These are phyloP conservation scores for Aspiorhynchus laticeps DNA, from an alignment of 2,113 vertebrate genomes.

Conservation along the genomic window DNA sequence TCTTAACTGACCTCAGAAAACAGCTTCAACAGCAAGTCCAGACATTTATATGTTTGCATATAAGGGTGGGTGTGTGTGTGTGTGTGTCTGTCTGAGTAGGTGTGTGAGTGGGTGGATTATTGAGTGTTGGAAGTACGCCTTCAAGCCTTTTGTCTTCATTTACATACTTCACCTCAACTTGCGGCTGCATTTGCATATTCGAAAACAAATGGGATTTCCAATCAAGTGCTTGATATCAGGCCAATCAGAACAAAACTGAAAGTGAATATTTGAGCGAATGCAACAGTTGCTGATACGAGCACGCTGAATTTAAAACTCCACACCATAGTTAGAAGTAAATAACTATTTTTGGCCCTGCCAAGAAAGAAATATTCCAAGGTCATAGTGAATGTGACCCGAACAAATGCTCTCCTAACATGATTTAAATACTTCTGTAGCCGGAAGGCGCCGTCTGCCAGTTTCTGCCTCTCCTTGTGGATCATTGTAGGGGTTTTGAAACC, in stretches of 20 bases:
- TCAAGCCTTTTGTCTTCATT: conserved; percentile 42
- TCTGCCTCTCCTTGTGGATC: conserved; percentile 10
- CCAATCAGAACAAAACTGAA: conserved; percentile 10
- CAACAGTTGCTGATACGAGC: background rate
- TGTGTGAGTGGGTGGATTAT: conserved; percentile 38
- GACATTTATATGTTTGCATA: background rate
- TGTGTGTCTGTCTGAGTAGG: background rate
- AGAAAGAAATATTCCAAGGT: conserved; percentile 19
- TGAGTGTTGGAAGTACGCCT: conserved; percentile 38
- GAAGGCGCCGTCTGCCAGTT: background rate
- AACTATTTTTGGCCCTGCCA: background rate
- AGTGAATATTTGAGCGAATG: conserved; percentile 11
- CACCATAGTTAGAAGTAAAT: conserved; percentile 6
- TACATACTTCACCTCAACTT: conserved; percentile 39
- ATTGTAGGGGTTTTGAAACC: conserved; percentile 11
- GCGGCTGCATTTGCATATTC: conserved; percentile 23
- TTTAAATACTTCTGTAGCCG: conserved; percentile 26
- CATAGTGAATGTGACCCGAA: background rate
- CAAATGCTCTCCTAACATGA: conserved; percentile 19
- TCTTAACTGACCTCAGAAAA: conserved; percentile 8
- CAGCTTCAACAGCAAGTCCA: background rate
- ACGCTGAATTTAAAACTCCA: background rate
- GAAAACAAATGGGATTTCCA: conserved; percentile 44
- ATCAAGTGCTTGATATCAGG: conserved; percentile 22
- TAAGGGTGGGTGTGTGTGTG: background rate